These are phyloP conservation scores for Tachycineta bicolor DNA, from an alignment of 2,113 vertebrate species.

Conservation along the genomic window DNA sequence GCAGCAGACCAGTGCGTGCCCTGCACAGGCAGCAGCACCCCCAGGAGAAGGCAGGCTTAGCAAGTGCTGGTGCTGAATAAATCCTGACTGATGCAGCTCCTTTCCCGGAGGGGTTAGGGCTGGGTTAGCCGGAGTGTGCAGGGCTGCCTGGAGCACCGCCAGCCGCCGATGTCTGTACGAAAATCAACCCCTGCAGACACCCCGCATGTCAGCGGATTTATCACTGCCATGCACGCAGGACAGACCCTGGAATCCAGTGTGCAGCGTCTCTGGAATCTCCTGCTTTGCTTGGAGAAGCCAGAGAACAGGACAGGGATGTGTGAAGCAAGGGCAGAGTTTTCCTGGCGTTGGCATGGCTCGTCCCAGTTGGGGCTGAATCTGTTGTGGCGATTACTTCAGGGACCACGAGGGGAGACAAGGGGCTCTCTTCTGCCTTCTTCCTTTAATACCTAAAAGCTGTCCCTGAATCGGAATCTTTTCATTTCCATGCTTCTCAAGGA, in stretches of 20 bases:
- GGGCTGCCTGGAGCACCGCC: neutral
- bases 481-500: constrained; percentile 17
- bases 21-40: neutral
- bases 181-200: neutral
- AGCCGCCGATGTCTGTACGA: neutral
- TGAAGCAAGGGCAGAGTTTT: neutral
- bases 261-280: neutral
- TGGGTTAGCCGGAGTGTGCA: constrained; percentile 46
- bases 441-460: neutral
- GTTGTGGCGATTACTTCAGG: fast-evolving
- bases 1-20: neutral
- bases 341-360: neutral
- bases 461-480: neutral
- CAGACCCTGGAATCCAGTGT: neutral
- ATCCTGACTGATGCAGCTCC: neutral
- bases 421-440: neutral
- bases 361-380: neutral
- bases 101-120: neutral
- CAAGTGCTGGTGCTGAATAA: neutral
- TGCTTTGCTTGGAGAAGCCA: neutral
- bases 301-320: neutral
- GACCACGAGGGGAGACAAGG: neutral
- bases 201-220: neutral
- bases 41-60: neutral
- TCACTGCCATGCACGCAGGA: neutral